phyloP scores from a whole-genome alignment of 2,113 vertebrate genomes.

The Crotalus helleri region DNA sequence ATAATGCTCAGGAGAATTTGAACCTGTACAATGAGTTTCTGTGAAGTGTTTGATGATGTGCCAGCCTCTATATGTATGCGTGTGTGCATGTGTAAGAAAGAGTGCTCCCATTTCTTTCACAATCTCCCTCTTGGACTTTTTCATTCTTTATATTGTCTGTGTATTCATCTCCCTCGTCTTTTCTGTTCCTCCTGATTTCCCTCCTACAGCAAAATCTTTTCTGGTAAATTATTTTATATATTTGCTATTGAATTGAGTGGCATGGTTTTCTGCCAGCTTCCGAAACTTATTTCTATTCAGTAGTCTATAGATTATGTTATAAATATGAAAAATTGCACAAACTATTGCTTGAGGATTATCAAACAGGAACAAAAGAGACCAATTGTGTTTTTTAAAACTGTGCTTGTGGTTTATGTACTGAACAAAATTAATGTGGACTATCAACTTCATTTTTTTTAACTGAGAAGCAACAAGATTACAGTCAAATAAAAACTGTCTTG shows the following conservation, averaged over 20 bases:
- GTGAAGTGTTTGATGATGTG: background rate
- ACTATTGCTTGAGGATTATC: background rate
- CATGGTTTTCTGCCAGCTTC: background rate
- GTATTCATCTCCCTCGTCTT: background rate
- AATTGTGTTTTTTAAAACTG: background rate
- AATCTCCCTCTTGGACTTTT: background rate
- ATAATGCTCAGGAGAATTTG: background rate
- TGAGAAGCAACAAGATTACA: background rate
- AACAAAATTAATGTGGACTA: background rate
- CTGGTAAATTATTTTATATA: background rate
- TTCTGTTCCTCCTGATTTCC: background rate
- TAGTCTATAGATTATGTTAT: background rate
- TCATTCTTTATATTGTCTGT: background rate
- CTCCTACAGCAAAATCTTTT: background rate
- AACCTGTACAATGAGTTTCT: background rate
- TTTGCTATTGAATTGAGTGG: background rate
- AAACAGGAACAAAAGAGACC: background rate
- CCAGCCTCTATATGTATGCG: background rate
- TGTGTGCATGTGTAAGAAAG: background rate
- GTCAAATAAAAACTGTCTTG: background rate
- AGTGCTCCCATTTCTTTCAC: background rate
- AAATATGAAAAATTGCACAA: background rate
- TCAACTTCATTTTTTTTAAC: background rate
- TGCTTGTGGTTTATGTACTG: background rate
- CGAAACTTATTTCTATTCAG: background rate